These are phyloP conservation scores for Semnornis frantzii DNA, from an alignment of 2,113 vertebrate genomes.

Conservation along the genomic window DNA sequence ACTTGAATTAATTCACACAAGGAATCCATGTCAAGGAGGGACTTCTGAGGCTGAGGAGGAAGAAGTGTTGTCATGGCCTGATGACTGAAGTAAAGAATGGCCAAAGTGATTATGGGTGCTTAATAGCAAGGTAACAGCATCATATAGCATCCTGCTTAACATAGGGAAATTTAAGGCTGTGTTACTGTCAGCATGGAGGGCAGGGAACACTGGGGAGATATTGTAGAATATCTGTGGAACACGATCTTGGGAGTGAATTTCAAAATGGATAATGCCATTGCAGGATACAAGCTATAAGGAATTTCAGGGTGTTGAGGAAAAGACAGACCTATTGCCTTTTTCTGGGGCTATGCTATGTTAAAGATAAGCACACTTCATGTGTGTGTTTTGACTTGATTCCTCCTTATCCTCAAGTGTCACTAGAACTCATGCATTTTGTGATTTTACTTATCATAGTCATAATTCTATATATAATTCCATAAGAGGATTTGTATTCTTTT, in stretches of 20 bases:
- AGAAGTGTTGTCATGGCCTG: background rate
- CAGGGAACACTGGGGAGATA: background rate
- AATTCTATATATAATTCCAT: background rate
- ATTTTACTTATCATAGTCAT: conserved; percentile 37
- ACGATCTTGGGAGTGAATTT: background rate
- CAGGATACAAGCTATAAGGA: background rate
- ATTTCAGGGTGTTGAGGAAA: background rate
- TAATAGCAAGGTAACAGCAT: background rate
- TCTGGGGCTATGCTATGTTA: background rate
- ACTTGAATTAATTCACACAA: background rate
- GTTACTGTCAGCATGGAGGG: background rate
- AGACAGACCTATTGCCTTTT: background rate
- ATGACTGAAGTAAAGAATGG: background rate
- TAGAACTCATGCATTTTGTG: background rate
- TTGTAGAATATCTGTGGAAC: background rate
- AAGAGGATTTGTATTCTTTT: conserved; percentile 55
- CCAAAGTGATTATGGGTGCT: background rate
- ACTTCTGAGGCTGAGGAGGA: background rate
- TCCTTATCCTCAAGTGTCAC: background rate
- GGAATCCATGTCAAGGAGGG: background rate
- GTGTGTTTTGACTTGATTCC: conserved; percentile 24
- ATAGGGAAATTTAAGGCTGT: background rate
- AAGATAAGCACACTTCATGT: background rate
- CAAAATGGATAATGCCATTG: background rate
- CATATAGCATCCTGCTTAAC: background rate